Evolutionary conservation across 1,140 invertebrate species (phyloP).

Genomic region (Philotrypesis tridentata): DNA sequence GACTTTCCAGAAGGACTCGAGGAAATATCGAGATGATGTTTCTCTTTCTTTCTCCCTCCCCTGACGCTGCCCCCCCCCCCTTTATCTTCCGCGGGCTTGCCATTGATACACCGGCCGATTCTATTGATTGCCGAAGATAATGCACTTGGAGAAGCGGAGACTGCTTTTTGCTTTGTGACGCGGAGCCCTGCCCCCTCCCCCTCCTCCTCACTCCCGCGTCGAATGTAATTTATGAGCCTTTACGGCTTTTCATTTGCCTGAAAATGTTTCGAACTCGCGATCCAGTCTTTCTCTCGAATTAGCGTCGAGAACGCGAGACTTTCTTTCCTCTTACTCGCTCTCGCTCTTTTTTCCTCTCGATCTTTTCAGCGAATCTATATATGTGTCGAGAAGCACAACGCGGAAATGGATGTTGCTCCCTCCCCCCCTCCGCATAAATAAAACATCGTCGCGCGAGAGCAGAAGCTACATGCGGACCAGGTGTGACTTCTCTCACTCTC

Average conservation of each 20-base stretch:
- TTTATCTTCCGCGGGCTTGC: not conserved
- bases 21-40: not conserved
- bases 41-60: not conserved
- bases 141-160: not conserved
- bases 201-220: no score
- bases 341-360: no score
- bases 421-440: not conserved
- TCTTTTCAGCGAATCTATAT: no score
- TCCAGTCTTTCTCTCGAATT: no score
- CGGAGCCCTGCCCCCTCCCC: no score
- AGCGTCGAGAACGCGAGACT: no score
- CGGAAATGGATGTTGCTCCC: no score
- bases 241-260: no score
- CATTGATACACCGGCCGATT: not conserved
- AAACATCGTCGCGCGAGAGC: not conserved
- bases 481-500: not conserved
- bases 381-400: no score
- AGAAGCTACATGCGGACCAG: not conserved
- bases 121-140: constrained; percentile 2
- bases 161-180: constrained; percentile 14
- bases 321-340: no score
- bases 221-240: constrained; percentile 18
- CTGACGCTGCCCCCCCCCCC: no score
- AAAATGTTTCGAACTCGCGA: no score
- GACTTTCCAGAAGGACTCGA: constrained; percentile 3